phyloP scores from a whole-genome alignment of 2,888 invertebrate species.

The Perizoma affinitatum region DNA sequence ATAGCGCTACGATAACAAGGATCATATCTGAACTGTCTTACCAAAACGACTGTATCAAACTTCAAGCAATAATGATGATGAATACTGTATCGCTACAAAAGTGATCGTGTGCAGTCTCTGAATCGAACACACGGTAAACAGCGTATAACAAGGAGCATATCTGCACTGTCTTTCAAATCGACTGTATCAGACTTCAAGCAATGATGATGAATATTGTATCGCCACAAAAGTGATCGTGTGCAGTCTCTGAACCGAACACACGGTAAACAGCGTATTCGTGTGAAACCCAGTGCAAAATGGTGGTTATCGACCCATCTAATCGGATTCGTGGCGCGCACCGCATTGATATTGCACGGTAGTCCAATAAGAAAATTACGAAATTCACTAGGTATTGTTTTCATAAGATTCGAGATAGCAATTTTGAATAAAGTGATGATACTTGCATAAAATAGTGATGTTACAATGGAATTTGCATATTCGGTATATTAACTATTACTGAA shows the following conservation, averaged over 20 bases:
- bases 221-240: slow-evolving; percentile 15
- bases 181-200: too few relatives aligned
- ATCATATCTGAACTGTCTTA: too few relatives aligned
- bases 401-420: slow-evolving; percentile 50
- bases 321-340: slow-evolving; percentile 54
- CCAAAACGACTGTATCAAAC: too few relatives aligned
- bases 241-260: slow-evolving; percentile 43
- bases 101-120: slow-evolving; percentile 21
- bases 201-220: slow-evolving; percentile 3
- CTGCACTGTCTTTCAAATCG: too few relatives aligned
- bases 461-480: background rate
- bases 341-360: slow-evolving; percentile 62
- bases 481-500: too few relatives aligned
- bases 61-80: too few relatives aligned
- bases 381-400: slow-evolving; percentile 56
- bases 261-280: slow-evolving; percentile 49
- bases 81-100: too few relatives aligned
- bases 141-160: too few relatives aligned
- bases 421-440: slow-evolving; percentile 28
- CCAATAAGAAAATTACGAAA: slow-evolving; percentile 57
- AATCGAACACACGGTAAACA: too few relatives aligned
- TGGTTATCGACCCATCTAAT: slow-evolving; percentile 60
- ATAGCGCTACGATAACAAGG: too few relatives aligned
- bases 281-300: slow-evolving; percentile 52
- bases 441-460: slow-evolving; percentile 3